A percentile compares a stretch with the other conserved stretches of the same genome.
Conservation (phyloP, 2,113 vertebrate species). For the Thamnaconus septentrionalis region DNA sequence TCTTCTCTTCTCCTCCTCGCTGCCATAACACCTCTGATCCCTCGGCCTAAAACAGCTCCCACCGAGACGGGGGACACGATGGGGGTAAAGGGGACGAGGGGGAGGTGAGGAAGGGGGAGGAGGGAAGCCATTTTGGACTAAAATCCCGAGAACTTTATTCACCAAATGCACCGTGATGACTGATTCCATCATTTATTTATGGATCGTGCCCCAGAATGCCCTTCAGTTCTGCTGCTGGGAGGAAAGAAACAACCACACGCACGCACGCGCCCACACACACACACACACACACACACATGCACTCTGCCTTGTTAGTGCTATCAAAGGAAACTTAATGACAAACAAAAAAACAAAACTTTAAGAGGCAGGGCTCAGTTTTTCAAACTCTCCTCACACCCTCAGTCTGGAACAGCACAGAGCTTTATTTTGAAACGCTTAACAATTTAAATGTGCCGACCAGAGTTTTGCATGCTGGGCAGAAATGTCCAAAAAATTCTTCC, state of each 20-base stretch:
- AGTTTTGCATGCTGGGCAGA: too few relatives aligned
- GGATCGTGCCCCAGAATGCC: constrained; percentile 41
- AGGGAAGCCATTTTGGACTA: constrained; percentile 54
- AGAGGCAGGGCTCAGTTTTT: constrained; percentile 36
- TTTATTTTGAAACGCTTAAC: too few relatives aligned
- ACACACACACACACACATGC: constrained; percentile 8
- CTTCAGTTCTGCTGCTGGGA: constrained; percentile 24
- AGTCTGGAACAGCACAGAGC: too few relatives aligned
- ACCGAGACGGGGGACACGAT: constrained; percentile 34
- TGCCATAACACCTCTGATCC: constrained; percentile 18
- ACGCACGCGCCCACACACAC: constrained; percentile 1
- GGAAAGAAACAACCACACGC: constrained; percentile 1
- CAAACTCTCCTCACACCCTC: constrained; percentile 45
- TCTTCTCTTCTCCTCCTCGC: constrained; percentile 2
- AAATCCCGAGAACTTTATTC: constrained; percentile 51
- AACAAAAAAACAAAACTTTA: constrained; percentile 32
- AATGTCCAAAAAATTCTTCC: too few relatives aligned
- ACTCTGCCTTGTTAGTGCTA: constrained; percentile 29
- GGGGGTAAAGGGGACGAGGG: too few relatives aligned
- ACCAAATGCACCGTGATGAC: constrained; percentile 59
- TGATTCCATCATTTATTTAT: constrained; percentile 69
- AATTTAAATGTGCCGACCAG: too few relatives aligned
- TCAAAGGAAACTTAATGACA: constrained; percentile 7
- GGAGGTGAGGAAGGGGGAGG: too few relatives aligned
- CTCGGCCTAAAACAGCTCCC: constrained; percentile 26